Evolutionary conservation across 2,888 invertebrate species (phyloP), one percentile per base, ranked within the genome.

Genomic region (Himalopsyche japonica): DNA sequence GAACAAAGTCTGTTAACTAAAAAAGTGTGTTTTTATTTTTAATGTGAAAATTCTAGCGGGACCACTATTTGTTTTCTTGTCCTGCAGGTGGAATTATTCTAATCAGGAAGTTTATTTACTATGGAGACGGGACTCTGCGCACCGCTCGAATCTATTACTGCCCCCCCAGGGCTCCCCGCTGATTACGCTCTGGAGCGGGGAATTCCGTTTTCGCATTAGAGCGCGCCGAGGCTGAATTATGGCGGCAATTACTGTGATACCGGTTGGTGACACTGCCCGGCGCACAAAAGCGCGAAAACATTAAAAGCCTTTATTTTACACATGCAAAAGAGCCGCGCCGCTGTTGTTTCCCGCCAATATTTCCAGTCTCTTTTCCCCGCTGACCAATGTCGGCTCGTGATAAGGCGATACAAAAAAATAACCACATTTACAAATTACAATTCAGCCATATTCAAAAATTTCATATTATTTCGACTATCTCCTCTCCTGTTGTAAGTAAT

Each of bases 241-340:
- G 64, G 83, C 80, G 76, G 80, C 80, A 80, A 84, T 84, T 77
- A 84, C 83, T 57, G 43, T 81, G 81, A 76, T 79, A 79, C 49
- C 81, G 34, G 43, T 49, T 80, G 34, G 83, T 80, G 78, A 80
- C 83, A 81, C 76, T 80, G 79, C 47, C 77, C 57, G 79, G 64
- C 70, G 43, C 43, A 43, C 10, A 78, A 78, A 78, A 18, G 80
- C 82, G 70, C 70, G 70, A 70, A 70, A 70, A 70, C 70, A 70
- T 70, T 70, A 70, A 70, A 70, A 70, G 70, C 70, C 70, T 70
- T 70, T 70, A 70, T 70, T 70, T 70, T 70, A 70, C 70, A 70
- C 70, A 70, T 70, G 70, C 70, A 70, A 70, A 70, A 70, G 70
- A 70, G 70, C 30, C 27, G 70, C 70, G 30, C 12, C 70, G 70